These are phyloP conservation scores for Glyphotaelius pellucidus DNA, from an alignment of 2,888 invertebrate genomes.

Conservation along the genomic window DNA sequence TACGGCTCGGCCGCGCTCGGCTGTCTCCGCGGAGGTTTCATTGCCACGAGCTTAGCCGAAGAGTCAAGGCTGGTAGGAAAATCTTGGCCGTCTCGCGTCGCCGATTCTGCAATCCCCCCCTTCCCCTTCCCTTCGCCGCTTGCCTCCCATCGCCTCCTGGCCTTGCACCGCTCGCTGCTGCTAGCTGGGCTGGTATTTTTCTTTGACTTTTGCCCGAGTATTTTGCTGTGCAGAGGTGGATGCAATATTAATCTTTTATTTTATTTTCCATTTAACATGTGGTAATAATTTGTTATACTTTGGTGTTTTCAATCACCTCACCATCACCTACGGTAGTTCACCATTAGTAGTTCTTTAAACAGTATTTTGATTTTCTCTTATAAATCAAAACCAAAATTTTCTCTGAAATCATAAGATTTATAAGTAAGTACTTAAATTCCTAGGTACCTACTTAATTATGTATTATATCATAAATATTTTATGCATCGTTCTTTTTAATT, in stretches of 20 bases:
- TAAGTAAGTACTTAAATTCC: too few relatives aligned
- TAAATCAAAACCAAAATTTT: too few relatives aligned
- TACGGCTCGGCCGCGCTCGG: constrained; percentile 17
- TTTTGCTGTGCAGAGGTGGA: constrained; percentile 7
- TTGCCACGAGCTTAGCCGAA: constrained; percentile 37
- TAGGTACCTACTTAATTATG: too few relatives aligned
- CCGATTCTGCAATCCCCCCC: constrained; percentile 48
- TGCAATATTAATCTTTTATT: not conserved
- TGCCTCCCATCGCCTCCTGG: constrained; percentile 13
- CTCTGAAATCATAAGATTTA: too few relatives aligned
- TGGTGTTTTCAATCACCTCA: too few relatives aligned
- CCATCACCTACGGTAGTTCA: too few relatives aligned
- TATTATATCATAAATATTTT: too few relatives aligned
- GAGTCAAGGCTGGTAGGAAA: constrained; percentile 56
- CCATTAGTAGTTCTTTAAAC: too few relatives aligned
- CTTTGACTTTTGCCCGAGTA: too few relatives aligned
- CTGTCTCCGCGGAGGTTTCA: constrained; percentile 36
- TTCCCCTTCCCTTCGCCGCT: constrained; percentile 11
- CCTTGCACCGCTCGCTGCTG: constrained; percentile 5
- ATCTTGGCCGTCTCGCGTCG: constrained; percentile 59
- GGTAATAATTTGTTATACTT: too few relatives aligned
- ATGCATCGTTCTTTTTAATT: too few relatives aligned
- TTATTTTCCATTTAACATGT: not conserved
- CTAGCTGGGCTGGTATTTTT: not conserved
- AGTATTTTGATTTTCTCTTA: too few relatives aligned